phyloP scores from a whole-genome alignment of 2,113 vertebrate genomes.

The Sialia sialis region DNA sequence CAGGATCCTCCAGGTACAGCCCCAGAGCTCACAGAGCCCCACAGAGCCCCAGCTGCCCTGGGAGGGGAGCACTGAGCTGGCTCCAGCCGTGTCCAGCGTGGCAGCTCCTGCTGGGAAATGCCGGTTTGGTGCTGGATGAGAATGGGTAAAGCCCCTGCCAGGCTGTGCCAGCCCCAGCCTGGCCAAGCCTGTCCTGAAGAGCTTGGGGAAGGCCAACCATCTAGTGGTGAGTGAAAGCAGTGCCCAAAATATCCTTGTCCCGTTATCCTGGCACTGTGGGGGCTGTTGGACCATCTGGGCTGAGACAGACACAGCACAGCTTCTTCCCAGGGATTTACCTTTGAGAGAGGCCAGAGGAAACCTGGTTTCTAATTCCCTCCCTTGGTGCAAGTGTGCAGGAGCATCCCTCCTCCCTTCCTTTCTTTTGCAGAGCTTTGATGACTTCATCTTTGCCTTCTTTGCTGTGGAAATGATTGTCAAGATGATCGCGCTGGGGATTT shows the following conservation, averaged over 20 bases:
- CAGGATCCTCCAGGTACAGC: constrained; percentile 93
- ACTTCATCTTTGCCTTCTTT: constrained; percentile 99
- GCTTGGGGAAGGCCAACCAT: not conserved
- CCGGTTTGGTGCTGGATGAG: not conserved
- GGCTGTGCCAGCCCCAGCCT: not conserved
- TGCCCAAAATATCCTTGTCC: not conserved
- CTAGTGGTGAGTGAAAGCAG: not conserved
- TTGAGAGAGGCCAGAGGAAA: not conserved
- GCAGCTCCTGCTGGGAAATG: not conserved
- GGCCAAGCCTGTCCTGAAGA: not conserved
- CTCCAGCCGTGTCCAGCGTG: not conserved
- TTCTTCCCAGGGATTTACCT: not conserved
- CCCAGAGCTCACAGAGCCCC: no score
- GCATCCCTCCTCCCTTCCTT: not conserved
- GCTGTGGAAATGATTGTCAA: constrained; percentile 99
- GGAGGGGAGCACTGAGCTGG: not conserved
- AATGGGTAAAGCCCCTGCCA: not conserved
- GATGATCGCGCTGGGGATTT: constrained; percentile 97
- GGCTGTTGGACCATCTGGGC: not conserved
- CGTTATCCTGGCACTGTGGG: not conserved
- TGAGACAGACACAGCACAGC: not conserved
- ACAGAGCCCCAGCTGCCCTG: rapidly evolving
- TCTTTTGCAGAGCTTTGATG: constrained; percentile 87
- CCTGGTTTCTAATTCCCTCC: not conserved
- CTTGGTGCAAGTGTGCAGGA: rapidly evolving